Evolutionary conservation across 2,888 invertebrate genomes (phyloP).

Genomic region (Phengaris arion): DNA sequence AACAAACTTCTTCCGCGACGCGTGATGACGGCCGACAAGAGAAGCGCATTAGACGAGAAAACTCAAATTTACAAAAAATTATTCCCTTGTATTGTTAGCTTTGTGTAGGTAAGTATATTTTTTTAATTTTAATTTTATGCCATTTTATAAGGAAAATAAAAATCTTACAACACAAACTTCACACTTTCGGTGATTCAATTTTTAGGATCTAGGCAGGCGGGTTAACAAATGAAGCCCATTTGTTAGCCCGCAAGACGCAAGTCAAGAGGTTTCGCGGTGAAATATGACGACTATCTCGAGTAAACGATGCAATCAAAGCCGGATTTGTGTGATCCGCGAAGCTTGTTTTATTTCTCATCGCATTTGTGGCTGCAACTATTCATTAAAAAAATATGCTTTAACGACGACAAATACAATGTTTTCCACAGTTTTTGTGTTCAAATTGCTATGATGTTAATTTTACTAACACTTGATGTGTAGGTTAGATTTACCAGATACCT

Average conservation of each 20-base stretch:
- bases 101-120: neutral
- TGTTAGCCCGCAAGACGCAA: conserved; percentile 63
- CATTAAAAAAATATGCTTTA: neutral
- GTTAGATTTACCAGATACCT: neutral
- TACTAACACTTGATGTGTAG: no score
- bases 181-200: conserved; percentile 21
- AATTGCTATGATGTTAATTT: no score
- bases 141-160: conserved; percentile 8
- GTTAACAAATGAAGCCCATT: conserved; percentile 62
- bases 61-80: conserved; percentile 60
- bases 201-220: neutral
- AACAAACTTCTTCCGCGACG: conserved; percentile 76
- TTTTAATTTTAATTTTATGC: neutral
- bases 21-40: conserved; percentile 78
- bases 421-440: no score
- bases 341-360: conserved; percentile 41
- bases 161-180: conserved; percentile 11
- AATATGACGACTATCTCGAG: conserved; percentile 70
- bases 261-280: conserved; percentile 61
- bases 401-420: neutral
- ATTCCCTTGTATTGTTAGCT: conserved; percentile 54
- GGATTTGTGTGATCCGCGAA: conserved; percentile 64
- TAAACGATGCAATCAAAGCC: conserved; percentile 73
- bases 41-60: conserved; percentile 75
- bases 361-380: conserved; percentile 26